A percentile compares a stretch with the other conserved stretches of the same genome.
phyloP scores from a whole-genome alignment of 2,113 vertebrate species.

The Ictalurus punctatus region DNA sequence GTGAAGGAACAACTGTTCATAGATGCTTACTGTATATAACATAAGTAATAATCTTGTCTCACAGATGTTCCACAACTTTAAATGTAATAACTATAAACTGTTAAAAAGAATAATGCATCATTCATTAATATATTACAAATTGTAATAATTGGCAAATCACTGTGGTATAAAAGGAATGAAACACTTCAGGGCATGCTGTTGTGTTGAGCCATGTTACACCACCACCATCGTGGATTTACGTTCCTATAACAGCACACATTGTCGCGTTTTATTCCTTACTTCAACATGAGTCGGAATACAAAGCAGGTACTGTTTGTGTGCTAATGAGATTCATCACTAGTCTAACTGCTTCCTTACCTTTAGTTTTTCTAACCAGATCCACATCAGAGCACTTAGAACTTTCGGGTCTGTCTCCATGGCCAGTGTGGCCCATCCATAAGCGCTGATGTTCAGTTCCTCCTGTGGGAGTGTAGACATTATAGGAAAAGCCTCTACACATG shows the following conservation, averaged over 20 bases:
- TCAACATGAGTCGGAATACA: not conserved
- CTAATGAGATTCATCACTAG: not conserved
- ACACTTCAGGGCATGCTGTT: not conserved
- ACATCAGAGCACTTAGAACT: constrained; percentile 75
- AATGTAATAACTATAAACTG: not conserved
- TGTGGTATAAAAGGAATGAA: not conserved
- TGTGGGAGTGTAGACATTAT: constrained; percentile 40
- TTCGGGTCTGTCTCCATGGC: constrained; percentile 72
- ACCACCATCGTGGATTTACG: not conserved
- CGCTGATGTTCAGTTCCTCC: constrained; percentile 76
- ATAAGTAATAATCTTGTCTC: not conserved
- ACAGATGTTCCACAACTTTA: not conserved
- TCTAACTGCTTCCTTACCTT: constrained; percentile 63
- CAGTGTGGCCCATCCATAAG: constrained; percentile 75
- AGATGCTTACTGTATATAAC: too few relatives aligned
- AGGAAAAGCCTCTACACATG: not conserved
- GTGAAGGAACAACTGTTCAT: not conserved
- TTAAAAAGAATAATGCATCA: not conserved
- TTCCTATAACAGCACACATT: not conserved
- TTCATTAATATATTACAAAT: not conserved
- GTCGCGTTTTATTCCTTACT: not conserved
- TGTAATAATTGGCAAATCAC: not conserved
- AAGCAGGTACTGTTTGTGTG: not conserved
- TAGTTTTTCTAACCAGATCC: constrained; percentile 78
- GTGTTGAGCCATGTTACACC: not conserved